A percentile compares a stretch with the other conserved stretches of the same genome.
phyloP scores from a whole-genome alignment of 92 coral and sea anemone genomes.

The Epizoanthus illoricatus region DNA sequence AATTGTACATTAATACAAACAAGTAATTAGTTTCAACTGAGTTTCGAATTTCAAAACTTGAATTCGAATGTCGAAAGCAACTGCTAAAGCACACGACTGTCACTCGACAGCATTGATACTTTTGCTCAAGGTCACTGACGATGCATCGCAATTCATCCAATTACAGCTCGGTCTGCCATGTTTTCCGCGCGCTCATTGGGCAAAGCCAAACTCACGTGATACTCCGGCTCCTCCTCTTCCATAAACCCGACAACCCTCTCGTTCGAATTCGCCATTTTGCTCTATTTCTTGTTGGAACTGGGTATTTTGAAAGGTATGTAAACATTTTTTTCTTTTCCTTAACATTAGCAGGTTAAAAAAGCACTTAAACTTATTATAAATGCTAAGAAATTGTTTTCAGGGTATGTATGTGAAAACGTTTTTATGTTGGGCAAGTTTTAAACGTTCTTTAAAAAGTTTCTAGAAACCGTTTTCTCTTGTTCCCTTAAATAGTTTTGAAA shows the following conservation, averaged over 20 bases:
- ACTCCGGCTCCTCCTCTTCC: conserved; percentile 31
- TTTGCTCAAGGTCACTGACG: conserved; percentile 31
- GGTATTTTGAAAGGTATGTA: conserved; percentile 26
- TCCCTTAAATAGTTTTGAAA: background rate
- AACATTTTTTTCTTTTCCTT: background rate
- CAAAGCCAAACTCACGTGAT: conserved; percentile 31
- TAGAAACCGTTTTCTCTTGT: conserved; percentile 43
- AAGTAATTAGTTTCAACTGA: no score
- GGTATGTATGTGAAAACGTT: background rate
- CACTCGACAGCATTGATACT: conserved; percentile 43
- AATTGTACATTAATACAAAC: no score
- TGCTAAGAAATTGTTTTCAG: background rate
- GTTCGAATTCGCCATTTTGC: conserved; percentile 49
- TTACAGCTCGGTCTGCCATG: background rate
- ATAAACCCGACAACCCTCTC: conserved; percentile 29
- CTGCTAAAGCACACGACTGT: conserved; percentile 32
- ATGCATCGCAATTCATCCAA: conserved; percentile 16
- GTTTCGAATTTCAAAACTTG: background rate
- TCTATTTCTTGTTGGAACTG: conserved; percentile 26
- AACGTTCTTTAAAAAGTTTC: conserved; percentile 41
- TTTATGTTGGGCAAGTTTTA: background rate
- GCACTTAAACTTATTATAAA: background rate
- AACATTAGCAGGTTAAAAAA: background rate
- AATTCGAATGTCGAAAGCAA: conserved; percentile 46
- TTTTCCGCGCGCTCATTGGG: conserved; percentile 41